These are phyloP conservation scores for Amphipoea oculea DNA, from an alignment of 2,888 invertebrate species.

Conservation along the genomic window DNA sequence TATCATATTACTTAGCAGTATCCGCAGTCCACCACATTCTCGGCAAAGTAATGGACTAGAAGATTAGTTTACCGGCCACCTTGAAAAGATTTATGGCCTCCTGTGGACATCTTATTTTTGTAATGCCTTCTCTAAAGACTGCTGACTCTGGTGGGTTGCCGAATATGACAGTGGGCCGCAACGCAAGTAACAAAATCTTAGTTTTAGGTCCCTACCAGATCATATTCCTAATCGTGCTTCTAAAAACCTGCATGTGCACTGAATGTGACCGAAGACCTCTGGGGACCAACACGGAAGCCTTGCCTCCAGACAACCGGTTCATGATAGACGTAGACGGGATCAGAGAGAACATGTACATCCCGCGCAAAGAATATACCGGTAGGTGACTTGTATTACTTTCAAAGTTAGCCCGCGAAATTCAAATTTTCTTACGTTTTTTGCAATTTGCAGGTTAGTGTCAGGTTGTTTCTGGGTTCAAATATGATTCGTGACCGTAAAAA, in stretches of 20 bases:
- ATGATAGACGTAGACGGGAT: conserved; percentile 80
- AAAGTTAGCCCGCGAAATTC: background rate
- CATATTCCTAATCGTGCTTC: conserved; percentile 48
- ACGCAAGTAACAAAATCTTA: background rate
- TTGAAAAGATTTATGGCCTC: background rate
- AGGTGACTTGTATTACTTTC: conserved; percentile 9
- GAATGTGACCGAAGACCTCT: conserved; percentile 82
- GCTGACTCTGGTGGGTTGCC: background rate
- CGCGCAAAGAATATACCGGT: conserved; percentile 71
- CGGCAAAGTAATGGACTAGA: background rate
- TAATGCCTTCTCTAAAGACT: background rate
- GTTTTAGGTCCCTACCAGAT: conserved; percentile 49
- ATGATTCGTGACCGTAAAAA: too few species aligned
- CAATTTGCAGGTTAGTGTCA: too few species aligned
- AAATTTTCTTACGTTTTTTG: background rate
- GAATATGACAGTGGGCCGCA: background rate
- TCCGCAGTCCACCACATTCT: background rate
- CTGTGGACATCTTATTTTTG: background rate
- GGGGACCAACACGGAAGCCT: conserved; percentile 77
- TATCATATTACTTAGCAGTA: background rate
- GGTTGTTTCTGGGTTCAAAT: too few species aligned
- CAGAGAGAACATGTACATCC: conserved; percentile 77
- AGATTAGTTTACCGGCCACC: background rate
- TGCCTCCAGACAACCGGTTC: conserved; percentile 84
- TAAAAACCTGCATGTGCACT: conserved; percentile 60